Evolutionary conservation across 2,797 vertebrate genomes (phyloP), one percentile per base, ranked within the genome.

Genomic region (Sphenodon punctatus): DNA sequence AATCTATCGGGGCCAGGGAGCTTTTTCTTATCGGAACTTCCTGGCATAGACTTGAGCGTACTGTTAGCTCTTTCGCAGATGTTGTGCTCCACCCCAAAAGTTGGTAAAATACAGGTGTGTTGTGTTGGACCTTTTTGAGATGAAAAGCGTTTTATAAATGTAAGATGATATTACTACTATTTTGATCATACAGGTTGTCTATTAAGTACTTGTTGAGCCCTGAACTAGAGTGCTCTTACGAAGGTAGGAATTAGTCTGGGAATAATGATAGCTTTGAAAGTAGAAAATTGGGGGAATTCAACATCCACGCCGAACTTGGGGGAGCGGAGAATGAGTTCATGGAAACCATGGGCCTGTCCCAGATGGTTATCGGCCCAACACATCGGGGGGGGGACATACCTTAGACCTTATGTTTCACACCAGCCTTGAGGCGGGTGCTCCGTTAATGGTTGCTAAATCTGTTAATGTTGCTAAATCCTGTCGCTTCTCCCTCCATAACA

Each of bases 211-310:
- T 85, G n/a, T 58, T 67, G 77, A 90, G 67, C 36, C 39, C 19
- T 73, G 4, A 30, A 22, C 32, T 75, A 25, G 51, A 61, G 48
- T 41, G 43, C 27, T 84, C 20, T 59, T 80, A 64, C 38, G 67
- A 89, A 86, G 67, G 61, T 69, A 67, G 71, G 76, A 75, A 11
- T 65, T 22, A 59, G 49, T 69, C 58, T 76, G 48, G 76, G 67
- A 72, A 61, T 66, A 71, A 59, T 51, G 23, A 23, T 25, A 30
- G 56, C 76, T 88, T 67, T 71, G 36, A 16, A 8, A 19, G n/a
- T 60, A 82, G 55, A 49, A 80, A 65, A 16, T n/a, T n/a, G n/a
- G n/a, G n/a, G n/a, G n/a, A n/a, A n/a, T n/a, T n/a, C n/a, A n/a
- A n/a, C n/a, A n/a, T n/a, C n/a, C n/a, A n/a, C n/a, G n/a, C n/a